phyloP scores from a whole-genome alignment of 1,140 invertebrate genomes.

The Heliconius hermathena region DNA sequence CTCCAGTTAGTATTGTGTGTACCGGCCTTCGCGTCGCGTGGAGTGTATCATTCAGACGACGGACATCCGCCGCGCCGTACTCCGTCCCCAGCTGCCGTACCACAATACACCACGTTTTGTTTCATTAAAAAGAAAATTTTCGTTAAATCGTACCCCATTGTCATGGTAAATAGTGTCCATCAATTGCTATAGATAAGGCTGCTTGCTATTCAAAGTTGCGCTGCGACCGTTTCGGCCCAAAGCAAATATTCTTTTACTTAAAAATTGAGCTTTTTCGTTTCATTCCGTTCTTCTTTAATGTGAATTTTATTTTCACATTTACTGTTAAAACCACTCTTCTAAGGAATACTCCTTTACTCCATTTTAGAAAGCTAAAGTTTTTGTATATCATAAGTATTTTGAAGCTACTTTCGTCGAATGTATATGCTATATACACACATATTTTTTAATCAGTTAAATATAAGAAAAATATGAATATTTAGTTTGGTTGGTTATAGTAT shows the following conservation, averaged over 20 bases:
- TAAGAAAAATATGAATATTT: no score
- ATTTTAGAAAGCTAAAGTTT: background rate
- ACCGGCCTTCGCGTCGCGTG: slow-evolving; percentile 29
- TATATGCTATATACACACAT: no score
- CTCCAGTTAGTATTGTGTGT: slow-evolving; percentile 29
- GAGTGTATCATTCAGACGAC: slow-evolving; percentile 42
- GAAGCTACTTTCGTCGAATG: no score
- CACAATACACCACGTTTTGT: slow-evolving; percentile 69
- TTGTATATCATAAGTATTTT: background rate
- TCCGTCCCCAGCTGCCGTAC: slow-evolving; percentile 54
- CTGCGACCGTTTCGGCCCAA: background rate
- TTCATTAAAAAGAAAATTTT: slow-evolving; percentile 75
- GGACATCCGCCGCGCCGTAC: slow-evolving; percentile 51
- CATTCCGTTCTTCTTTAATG: background rate
- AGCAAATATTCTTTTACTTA: slow-evolving; percentile 14
- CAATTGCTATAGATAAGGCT: slow-evolving; percentile 43
- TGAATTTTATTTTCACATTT: background rate
- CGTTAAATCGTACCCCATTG: slow-evolving; percentile 64
- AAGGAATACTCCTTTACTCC: background rate
- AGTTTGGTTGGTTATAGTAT: no score
- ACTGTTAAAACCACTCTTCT: background rate
- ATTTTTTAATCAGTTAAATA: no score
- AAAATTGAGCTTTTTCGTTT: slow-evolving; percentile 9
- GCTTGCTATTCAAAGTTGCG: slow-evolving; percentile 12
- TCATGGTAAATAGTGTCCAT: slow-evolving; percentile 49